Conservation (phyloP, 2,888 invertebrate species). For the Polydrusus tereticollis region DNA sequence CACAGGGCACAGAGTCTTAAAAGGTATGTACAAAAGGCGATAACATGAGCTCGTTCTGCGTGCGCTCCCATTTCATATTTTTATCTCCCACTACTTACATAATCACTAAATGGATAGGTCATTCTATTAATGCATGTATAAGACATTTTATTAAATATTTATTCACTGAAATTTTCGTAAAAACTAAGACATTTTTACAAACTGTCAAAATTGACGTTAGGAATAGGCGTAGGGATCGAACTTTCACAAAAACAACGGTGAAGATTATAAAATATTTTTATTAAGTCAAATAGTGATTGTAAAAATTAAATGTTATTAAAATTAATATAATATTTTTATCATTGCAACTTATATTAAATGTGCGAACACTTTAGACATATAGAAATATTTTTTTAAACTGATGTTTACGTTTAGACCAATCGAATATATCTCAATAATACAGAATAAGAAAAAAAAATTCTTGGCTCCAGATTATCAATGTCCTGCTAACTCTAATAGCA, state of each 20-base stretch:
- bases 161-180: not conserved
- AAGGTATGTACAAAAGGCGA: no score
- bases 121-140: not conserved
- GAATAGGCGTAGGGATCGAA: not conserved
- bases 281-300: constrained; percentile 64
- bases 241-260: not conserved
- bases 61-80: no score
- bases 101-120: not conserved
- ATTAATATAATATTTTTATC: constrained; percentile 42
- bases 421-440: not conserved
- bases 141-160: not conserved
- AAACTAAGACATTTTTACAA: not conserved
- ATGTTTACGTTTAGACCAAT: not conserved
- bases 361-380: constrained; percentile 64
- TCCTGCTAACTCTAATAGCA: no score
- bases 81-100: not conserved
- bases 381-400: constrained; percentile 56
- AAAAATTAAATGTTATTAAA: constrained; percentile 46
- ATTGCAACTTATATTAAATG: constrained; percentile 55
- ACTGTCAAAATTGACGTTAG: not conserved
- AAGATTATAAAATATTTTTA: constrained; percentile 66
- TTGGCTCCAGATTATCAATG: no score
- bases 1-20: no score
- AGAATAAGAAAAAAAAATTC: no score
- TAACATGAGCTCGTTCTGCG: no score